Evolutionary conservation across 2,113 vertebrate genomes (phyloP).

Genomic region (Spermophilus dauricus): DNA sequence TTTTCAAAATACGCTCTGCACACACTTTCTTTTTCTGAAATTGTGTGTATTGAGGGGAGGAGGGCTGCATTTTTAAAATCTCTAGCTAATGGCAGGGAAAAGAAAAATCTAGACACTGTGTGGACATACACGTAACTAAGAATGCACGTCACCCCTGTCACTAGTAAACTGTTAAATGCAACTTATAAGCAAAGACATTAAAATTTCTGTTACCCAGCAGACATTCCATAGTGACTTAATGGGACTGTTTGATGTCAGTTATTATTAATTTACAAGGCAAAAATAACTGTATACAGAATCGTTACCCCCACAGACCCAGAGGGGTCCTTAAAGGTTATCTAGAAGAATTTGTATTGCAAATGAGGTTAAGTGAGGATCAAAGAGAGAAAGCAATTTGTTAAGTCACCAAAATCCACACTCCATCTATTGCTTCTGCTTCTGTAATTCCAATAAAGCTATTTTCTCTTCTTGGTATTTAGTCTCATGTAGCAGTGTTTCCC

Average conservation of each 20-base stretch:
- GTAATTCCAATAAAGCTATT: background rate
- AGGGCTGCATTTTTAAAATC: background rate
- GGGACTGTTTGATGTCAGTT: background rate
- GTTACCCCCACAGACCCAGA: background rate
- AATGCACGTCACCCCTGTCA: background rate
- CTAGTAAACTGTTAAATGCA: background rate
- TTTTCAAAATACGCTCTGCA: background rate
- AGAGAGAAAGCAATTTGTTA: background rate
- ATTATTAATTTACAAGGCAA: background rate
- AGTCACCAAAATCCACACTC: background rate
- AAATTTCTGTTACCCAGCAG: background rate
- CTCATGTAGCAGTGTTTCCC: conserved; percentile 25
- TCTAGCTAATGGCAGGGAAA: background rate
- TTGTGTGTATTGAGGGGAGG: background rate
- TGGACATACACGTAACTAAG: background rate
- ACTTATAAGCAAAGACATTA: background rate
- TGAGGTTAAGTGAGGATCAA: background rate
- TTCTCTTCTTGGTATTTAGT: background rate
- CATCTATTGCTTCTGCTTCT: background rate
- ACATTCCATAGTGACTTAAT: background rate
- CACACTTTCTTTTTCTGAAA: background rate
- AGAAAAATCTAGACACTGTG: background rate
- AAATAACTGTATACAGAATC: background rate
- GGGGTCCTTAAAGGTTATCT: background rate
- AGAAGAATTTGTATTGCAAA: background rate